phyloP scores from a whole-genome alignment of 2,888 invertebrate species.

The Schizotus pectinicornis region DNA sequence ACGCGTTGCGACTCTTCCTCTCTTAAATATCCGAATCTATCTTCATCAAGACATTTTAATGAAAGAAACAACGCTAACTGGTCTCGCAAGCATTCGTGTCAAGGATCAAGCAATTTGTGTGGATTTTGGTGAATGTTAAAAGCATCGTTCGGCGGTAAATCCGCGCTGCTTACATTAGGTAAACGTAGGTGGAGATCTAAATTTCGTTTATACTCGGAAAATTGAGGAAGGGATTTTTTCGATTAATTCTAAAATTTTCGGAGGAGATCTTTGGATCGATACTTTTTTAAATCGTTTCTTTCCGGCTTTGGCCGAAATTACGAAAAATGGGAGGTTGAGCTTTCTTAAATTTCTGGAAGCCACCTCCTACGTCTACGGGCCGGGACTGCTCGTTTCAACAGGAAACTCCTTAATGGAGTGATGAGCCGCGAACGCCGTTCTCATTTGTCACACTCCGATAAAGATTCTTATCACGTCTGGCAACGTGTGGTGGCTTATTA shows the following conservation, averaged over 20 bases:
- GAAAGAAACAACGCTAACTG: constrained; percentile 31
- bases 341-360: too few relatives aligned
- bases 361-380: too few relatives aligned
- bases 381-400: not conserved
- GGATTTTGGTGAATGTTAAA: constrained; percentile 25
- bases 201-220: too few relatives aligned
- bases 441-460: constrained; percentile 8
- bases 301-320: too few relatives aligned
- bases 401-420: not conserved
- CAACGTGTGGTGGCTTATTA: constrained; percentile 1
- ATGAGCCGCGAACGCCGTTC: not conserved
- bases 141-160: not conserved
- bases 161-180: too few relatives aligned
- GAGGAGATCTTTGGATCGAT: too few relatives aligned
- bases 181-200: too few relatives aligned
- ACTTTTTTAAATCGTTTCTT: too few relatives aligned
- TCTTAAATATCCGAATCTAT: constrained; percentile 30
- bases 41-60: constrained; percentile 33
- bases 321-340: too few relatives aligned
- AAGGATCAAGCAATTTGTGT: constrained; percentile 32
- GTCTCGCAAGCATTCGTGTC: constrained; percentile 39
- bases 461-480: constrained; percentile 11
- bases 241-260: too few relatives aligned
- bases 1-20: constrained; percentile 27
- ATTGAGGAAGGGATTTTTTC: too few relatives aligned